Evolutionary conservation across 1,140 invertebrate genomes (phyloP).

Genomic region (Babylonia areolata): DNA sequence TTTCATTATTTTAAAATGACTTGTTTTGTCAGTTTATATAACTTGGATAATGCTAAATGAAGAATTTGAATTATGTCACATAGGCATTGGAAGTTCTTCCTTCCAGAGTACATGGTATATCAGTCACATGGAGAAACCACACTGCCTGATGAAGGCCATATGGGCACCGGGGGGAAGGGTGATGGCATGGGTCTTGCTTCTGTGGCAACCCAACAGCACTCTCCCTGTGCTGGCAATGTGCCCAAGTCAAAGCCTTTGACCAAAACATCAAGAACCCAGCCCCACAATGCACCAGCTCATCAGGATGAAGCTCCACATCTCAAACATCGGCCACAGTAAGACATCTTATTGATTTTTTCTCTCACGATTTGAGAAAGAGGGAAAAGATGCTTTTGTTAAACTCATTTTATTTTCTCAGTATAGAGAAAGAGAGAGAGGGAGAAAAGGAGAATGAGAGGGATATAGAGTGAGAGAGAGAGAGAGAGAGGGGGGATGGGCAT

Average conservation of each 20-base stretch:
- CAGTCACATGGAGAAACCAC: conserved; percentile 54
- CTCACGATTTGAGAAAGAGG: no score
- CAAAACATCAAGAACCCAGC: conserved; percentile 36
- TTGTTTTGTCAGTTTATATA: no score
- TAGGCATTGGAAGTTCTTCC: conserved; percentile 63
- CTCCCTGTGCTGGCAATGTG: conserved; percentile 60
- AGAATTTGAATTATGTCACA: no score
- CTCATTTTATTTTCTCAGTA: no score
- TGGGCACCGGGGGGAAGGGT: background rate
- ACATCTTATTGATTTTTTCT: no score
- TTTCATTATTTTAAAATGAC: no score
- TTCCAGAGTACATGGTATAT: conserved; percentile 74
- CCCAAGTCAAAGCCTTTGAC: conserved; percentile 59
- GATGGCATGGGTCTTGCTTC: conserved; percentile 51
- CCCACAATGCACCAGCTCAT: background rate
- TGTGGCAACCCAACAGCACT: conserved; percentile 57
- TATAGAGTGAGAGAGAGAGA: no score
- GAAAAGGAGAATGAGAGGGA: no score
- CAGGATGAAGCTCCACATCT: background rate
- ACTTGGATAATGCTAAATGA: no score
- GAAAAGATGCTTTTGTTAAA: no score
- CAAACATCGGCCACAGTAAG: conserved; percentile 20
- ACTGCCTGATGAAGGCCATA: background rate
- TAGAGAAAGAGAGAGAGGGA: no score
- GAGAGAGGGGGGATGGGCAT: no score